Evolutionary conservation across 2,888 invertebrate genomes (phyloP), one percentile per base, ranked within the genome.

Genomic region (Acrobeloides nanus): DNA sequence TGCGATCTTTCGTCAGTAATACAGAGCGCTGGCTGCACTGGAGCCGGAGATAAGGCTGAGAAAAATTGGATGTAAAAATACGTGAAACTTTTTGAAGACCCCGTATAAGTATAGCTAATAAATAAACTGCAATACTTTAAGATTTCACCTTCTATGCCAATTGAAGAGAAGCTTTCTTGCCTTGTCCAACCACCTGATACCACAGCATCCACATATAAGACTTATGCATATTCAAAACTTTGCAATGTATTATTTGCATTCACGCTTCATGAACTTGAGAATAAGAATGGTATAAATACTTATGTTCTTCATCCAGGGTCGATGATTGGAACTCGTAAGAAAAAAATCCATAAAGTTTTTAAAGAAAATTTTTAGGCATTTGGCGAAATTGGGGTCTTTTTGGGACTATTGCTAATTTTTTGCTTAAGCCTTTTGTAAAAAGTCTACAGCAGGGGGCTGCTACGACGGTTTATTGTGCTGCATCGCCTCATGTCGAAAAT

Each of bases 351-450:
- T n/a, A n/a, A n/a, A n/a, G n/a, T n/a, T 5, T 7, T 3, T 44
- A 27, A 12, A 4, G 12, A 15, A 23, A 4, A 1, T 31, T 51
- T 61, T 32, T 45, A 64, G 64, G 53, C n/a, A 61, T 67, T 31
- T 41, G 48, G 20, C 57, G 64, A 2, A 48, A 51, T 7, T 62
- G 55, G 29, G 66, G 64, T 2, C 27, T 64, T 18, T 35, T 56
- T 6, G 55, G 59, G 12, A 49, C 52, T n/a, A 25, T 61, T 40
- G 46, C 54, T 34, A 59, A 55, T 39, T 20, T 51, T 15, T 15
- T 89, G 1, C 85, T 85, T 10, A 80, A 89, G 46, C 92, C 92
- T 6, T 95, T 93, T 75, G 89, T 92, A 0, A 95, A 95, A 75
- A 87, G 88, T 21, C 74, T 89, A 7, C 41, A 89, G 83, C 93